Evolutionary conservation across 2,888 invertebrate species (phyloP).

Genomic region (Steinernema carpocapsae): DNA sequence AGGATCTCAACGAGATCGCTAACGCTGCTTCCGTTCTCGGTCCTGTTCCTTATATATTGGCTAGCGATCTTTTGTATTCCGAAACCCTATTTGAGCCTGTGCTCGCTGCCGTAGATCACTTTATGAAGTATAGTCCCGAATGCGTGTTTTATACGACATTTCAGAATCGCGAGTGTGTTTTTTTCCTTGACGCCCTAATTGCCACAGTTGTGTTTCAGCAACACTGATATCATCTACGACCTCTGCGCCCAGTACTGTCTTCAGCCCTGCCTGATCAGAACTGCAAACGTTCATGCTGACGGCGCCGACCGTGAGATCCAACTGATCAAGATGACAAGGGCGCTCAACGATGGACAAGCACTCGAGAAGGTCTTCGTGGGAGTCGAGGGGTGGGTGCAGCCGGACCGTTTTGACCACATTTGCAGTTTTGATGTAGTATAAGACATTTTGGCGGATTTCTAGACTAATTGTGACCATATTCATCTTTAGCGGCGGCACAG

Average conservation of each 20-base stretch:
- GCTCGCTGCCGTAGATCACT: no score
- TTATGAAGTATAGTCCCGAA: no score
- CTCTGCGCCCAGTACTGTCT: conserved; percentile 38
- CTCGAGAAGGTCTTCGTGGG: conserved; percentile 51
- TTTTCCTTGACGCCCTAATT: neutral
- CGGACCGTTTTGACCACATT: no score
- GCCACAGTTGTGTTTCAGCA: neutral
- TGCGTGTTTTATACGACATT: conserved; percentile 2
- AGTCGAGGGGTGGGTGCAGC: conserved; percentile 60
- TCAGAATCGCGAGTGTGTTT: conserved; percentile 5
- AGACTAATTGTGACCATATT: no score
- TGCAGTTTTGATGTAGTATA: no score
- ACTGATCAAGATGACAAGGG: conserved; percentile 40
- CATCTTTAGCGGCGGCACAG: conserved; percentile 62
- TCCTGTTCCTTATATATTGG: no score
- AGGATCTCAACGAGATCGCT: neutral
- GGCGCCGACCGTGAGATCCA: conserved; percentile 36
- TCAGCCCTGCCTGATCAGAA: conserved; percentile 41
- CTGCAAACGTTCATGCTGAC: conserved; percentile 40
- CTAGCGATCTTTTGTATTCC: conserved; percentile 65
- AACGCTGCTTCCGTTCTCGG: no score
- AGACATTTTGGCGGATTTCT: no score
- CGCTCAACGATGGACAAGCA: conserved; percentile 35
- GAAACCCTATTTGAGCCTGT: conserved; percentile 54
- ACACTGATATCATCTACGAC: neutral